Evolutionary conservation across 2,113 vertebrate species (phyloP).

Genomic region (Caranx ignobilis): DNA sequence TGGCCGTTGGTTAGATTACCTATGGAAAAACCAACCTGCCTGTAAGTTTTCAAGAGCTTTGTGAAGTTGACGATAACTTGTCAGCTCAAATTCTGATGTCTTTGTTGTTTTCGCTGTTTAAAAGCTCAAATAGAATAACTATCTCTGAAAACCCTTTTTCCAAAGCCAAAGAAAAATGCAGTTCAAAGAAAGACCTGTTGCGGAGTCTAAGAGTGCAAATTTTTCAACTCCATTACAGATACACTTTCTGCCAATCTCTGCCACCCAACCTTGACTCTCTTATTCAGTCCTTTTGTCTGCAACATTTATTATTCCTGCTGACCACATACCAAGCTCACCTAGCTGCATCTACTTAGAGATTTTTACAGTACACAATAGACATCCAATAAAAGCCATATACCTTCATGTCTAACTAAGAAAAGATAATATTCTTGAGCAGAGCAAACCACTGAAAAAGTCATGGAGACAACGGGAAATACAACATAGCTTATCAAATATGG

Average conservation of each 20-base stretch:
- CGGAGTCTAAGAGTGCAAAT: too few species aligned
- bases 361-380: not conserved
- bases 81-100: not conserved
- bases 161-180: not conserved
- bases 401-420: not conserved
- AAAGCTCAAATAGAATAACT: not conserved
- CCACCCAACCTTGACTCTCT: not conserved
- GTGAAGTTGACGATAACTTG: not conserved
- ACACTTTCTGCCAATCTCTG: not conserved
- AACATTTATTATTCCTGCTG: not conserved
- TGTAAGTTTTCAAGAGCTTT: not conserved
- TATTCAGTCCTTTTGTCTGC: not conserved
- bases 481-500: not conserved
- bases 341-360: not conserved
- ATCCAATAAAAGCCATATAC: not conserved
- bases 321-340: not conserved
- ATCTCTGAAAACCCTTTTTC: not conserved
- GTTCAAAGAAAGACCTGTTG: not conserved
- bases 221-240: not conserved
- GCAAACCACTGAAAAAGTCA: not conserved
- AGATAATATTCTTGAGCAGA: not conserved
- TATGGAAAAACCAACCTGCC: conserved; percentile 19
- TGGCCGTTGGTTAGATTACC: conserved; percentile 25
- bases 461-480: not conserved
- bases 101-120: not conserved